Evolutionary conservation across 2,797 vertebrate genomes (phyloP).

Genomic region (Apodemus agrarius): DNA sequence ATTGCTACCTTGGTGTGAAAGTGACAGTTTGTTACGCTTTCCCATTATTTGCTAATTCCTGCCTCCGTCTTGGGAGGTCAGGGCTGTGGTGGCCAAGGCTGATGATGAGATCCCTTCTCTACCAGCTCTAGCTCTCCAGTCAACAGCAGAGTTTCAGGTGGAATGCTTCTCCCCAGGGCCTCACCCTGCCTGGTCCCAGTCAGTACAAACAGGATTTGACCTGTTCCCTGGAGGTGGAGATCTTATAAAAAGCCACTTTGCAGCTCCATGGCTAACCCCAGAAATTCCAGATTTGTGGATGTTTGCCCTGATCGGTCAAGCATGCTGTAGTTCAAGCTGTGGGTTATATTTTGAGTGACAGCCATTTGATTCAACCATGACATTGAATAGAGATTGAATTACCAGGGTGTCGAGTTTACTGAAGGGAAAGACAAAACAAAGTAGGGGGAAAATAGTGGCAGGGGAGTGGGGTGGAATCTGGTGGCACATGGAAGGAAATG

Average conservation of each 20-base stretch:
- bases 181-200: neutral
- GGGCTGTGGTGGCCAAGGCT: conserved; percentile 1
- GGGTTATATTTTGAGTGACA: conserved; percentile 83
- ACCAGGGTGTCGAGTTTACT: conserved; percentile 80
- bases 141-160: neutral
- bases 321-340: conserved; percentile 61
- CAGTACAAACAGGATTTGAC: conserved; percentile 66
- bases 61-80: conserved; percentile 19
- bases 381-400: conserved; percentile 86
- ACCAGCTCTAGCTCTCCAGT: neutral
- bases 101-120: conserved; percentile 37
- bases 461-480: conserved; percentile 57
- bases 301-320: conserved; percentile 78
- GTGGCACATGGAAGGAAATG: conserved; percentile 81
- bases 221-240: conserved; percentile 58
- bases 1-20: conserved; percentile 54
- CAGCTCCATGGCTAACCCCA: conserved; percentile 60
- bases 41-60: conserved; percentile 59
- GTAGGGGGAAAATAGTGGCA: conserved; percentile 70
- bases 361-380: conserved; percentile 85
- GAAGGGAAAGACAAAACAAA: conserved; percentile 84
- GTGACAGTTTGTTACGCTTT: conserved; percentile 64
- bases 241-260: conserved; percentile 74
- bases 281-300: conserved; percentile 80
- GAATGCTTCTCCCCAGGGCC: neutral